These are phyloP conservation scores for Mungos mungo DNA, from an alignment of 2,113 vertebrate species.

Conservation along the genomic window DNA sequence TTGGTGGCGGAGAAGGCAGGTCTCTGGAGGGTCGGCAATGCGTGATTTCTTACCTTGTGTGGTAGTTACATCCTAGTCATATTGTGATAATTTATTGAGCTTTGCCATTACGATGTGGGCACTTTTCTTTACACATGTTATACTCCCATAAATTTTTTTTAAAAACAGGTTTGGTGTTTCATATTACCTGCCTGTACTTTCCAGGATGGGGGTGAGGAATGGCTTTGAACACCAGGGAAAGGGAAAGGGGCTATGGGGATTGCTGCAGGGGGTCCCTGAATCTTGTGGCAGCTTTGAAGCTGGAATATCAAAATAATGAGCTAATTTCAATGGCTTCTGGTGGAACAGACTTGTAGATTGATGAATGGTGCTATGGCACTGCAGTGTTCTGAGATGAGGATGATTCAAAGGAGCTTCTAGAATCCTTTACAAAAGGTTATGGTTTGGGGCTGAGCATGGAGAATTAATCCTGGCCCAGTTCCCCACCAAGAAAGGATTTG, in stretches of 20 bases:
- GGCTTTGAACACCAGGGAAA: background rate
- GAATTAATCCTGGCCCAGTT: background rate
- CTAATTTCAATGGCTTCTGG: background rate
- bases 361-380: background rate
- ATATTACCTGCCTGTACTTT: background rate
- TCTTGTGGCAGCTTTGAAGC: background rate
- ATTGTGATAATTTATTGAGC: background rate
- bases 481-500: background rate
- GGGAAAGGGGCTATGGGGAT: background rate
- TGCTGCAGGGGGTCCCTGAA: background rate
- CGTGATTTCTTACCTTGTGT: background rate
- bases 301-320: background rate
- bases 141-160: background rate
- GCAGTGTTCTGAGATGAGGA: background rate
- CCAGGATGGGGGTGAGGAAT: background rate
- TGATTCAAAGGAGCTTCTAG: background rate
- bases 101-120: background rate
- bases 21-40: background rate
- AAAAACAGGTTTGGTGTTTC: background rate
- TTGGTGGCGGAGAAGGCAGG: background rate
- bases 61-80: background rate
- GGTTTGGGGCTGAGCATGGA: conserved; percentile 13
- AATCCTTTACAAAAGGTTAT: background rate
- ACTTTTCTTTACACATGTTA: background rate
- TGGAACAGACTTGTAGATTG: background rate